Conservation (phyloP, 2,888 invertebrate species). For the Aphidius colemani region DNA sequence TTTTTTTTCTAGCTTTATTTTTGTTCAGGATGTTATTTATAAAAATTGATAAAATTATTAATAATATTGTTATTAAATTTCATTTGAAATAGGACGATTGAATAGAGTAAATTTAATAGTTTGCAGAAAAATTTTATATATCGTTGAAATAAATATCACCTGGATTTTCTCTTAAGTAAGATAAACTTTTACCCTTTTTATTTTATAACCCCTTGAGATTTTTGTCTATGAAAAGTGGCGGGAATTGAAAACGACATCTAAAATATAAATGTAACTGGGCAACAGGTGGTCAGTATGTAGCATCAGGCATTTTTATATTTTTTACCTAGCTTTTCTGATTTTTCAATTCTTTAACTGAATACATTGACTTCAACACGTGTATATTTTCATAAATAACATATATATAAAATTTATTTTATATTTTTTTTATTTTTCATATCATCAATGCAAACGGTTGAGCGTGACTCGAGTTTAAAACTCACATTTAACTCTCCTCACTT, state of each 20-base stretch:
- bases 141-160: too few species aligned
- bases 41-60: too few species aligned
- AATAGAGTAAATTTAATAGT: too few species aligned
- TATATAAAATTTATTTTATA: slow-evolving; percentile 39
- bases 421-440: slow-evolving; percentile 51
- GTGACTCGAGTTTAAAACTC: slow-evolving; percentile 48
- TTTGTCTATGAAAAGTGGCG: background rate
- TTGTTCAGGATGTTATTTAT: too few species aligned
- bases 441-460: slow-evolving; percentile 55
- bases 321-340: slow-evolving; percentile 36
- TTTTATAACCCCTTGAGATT: background rate
- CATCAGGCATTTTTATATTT: slow-evolving; percentile 39
- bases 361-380: slow-evolving; percentile 1
- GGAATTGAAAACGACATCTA: slow-evolving; percentile 38
- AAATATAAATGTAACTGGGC: slow-evolving; percentile 57
- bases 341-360: slow-evolving; percentile 24
- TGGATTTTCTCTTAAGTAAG: too few species aligned
- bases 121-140: too few species aligned
- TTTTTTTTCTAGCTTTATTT: too few species aligned
- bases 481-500: too few species aligned
- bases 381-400: background rate
- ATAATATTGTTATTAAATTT: too few species aligned
- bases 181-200: background rate
- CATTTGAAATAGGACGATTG: too few species aligned
- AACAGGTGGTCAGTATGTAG: slow-evolving; percentile 57